These are phyloP conservation scores for Epiperipatus broadwayi DNA, from an alignment of 2,888 invertebrate genomes.

Conservation along the genomic window DNA sequence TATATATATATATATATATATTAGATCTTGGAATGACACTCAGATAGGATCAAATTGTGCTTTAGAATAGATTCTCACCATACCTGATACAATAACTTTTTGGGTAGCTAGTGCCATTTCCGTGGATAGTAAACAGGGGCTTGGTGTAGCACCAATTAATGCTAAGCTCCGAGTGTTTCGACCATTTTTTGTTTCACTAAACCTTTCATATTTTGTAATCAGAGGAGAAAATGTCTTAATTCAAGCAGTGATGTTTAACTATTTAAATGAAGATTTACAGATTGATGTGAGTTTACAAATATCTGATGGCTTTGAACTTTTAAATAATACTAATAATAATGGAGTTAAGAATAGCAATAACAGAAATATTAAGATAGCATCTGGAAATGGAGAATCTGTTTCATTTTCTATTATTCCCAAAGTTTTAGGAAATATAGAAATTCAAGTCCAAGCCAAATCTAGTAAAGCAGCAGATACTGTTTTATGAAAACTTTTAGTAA, in stretches of 20 bases:
- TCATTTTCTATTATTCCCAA: conserved; percentile 64
- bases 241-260: conserved; percentile 70
- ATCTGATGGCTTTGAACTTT: too few species aligned
- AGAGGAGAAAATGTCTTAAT: conserved; percentile 74
- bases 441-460: conserved; percentile 54
- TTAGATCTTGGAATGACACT: too few species aligned
- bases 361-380: too few species aligned
- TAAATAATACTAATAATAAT: too few species aligned
- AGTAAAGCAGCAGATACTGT: conserved; percentile 58
- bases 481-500: conserved; percentile 48
- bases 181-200: conserved; percentile 62
- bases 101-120: conserved; percentile 69
- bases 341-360: too few species aligned
- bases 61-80: too few species aligned
- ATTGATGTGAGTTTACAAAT: too few species aligned
- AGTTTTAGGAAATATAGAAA: conserved; percentile 46
- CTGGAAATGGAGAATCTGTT: conserved; percentile 53
- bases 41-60: too few species aligned
- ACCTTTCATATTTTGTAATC: conserved; percentile 69
- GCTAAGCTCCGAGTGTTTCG: conserved; percentile 50
- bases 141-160: conserved; percentile 49
- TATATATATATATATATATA: too few species aligned
- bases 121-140: conserved; percentile 48
- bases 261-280: conserved; percentile 55
- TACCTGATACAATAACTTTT: conserved; percentile 63